phyloP scores from a whole-genome alignment of 2,797 vertebrate species.

The Pangasius djambal region DNA sequence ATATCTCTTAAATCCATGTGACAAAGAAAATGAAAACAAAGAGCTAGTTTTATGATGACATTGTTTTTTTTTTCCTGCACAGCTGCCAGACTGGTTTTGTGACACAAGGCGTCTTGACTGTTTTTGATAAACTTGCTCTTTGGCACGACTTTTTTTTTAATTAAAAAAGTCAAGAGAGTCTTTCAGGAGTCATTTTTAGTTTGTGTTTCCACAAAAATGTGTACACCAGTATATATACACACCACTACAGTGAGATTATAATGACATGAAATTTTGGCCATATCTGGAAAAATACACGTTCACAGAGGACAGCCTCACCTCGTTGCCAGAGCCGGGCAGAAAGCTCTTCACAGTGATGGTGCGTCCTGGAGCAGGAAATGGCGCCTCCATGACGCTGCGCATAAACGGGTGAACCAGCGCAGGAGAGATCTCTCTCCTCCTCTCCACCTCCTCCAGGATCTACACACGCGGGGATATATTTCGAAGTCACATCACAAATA shows the following conservation, averaged over 20 bases:
- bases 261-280: background rate
- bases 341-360: conserved; percentile 93
- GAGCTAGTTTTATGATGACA: background rate
- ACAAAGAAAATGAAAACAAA: conserved; percentile 13
- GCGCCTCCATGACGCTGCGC: conserved; percentile 96
- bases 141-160: background rate
- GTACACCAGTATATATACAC: background rate
- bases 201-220: background rate
- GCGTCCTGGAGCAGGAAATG: conserved; percentile 92
- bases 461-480: conserved; percentile 58
- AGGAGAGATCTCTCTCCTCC: conserved; percentile 89
- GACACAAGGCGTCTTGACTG: background rate
- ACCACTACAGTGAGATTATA: background rate
- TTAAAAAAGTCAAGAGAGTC: background rate
- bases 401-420: conserved; percentile 94
- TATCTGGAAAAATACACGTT: background rate
- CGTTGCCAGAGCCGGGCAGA: conserved; percentile 90
- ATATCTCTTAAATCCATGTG: background rate
- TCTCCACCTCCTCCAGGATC: conserved; percentile 97
- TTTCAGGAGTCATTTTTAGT: background rate
- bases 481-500: conserved; percentile 16
- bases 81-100: conserved; percentile 2
- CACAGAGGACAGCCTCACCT: conserved; percentile 71
- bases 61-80: background rate
- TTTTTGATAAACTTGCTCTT: background rate